Evolutionary conservation across 2,888 invertebrate species (phyloP).

Genomic region (Ethmia dodecea): DNA sequence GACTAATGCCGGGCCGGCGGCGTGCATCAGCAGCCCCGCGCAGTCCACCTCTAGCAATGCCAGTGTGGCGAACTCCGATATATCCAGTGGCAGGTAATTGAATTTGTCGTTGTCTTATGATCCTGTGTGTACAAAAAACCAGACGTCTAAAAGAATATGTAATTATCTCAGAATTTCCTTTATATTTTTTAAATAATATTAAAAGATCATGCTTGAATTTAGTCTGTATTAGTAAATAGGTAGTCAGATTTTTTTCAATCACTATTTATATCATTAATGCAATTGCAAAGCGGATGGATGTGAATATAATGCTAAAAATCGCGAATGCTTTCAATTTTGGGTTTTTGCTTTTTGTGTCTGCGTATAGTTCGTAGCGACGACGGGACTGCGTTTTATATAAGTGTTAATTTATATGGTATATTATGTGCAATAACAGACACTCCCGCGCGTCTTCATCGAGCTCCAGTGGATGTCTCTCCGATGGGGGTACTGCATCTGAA

Average conservation of each 20-base stretch:
- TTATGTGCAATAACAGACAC: constrained; percentile 72
- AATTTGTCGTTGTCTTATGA: background rate
- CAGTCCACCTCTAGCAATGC: constrained; percentile 50
- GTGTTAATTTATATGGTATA: too few relatives aligned
- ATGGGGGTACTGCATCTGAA: constrained; percentile 83
- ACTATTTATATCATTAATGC: too few relatives aligned
- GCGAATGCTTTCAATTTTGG: too few relatives aligned
- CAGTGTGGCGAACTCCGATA: constrained; percentile 64
- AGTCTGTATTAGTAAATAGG: background rate
- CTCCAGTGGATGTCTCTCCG: constrained; percentile 91
- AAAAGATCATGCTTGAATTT: background rate
- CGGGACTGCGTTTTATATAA: too few relatives aligned
- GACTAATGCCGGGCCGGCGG: constrained; percentile 38
- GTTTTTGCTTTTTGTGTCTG: too few relatives aligned
- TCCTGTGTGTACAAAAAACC: too few relatives aligned
- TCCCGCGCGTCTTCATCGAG: constrained; percentile 91
- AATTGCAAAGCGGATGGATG: too few relatives aligned
- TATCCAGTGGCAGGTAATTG: constrained; percentile 68
- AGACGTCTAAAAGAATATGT: too few relatives aligned
- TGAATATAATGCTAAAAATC: too few relatives aligned
- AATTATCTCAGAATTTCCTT: too few relatives aligned
- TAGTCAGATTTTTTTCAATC: too few relatives aligned
- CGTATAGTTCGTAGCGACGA: too few relatives aligned
- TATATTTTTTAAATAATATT: constrained; percentile 1
- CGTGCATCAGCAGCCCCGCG: constrained; percentile 40